Conservation (phyloP, 1,140 invertebrate genomes). For the Hylyphantes graminicola region DNA sequence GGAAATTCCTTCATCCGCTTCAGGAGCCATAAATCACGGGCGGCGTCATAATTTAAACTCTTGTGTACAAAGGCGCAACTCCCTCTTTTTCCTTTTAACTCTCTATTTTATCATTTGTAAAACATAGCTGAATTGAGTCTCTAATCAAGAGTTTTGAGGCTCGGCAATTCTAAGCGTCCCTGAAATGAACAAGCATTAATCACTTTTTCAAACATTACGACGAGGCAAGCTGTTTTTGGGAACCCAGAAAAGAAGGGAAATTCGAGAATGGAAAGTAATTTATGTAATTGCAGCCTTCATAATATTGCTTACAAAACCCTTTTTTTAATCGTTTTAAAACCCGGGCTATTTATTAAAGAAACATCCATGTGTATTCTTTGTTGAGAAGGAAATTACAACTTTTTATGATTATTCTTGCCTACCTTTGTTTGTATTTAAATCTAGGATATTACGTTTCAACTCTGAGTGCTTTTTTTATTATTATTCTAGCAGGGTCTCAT, state of each 20-base stretch:
- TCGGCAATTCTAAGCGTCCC: background rate
- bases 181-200: conserved; percentile 43
- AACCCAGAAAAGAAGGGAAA: conserved; percentile 8
- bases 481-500: conserved; percentile 17
- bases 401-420: conserved; percentile 30
- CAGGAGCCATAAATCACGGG: background rate
- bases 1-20: background rate
- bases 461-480: background rate
- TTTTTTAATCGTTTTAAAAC: conserved; percentile 41
- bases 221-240: conserved; percentile 38
- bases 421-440: conserved; percentile 30
- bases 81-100: background rate
- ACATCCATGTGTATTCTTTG: conserved; percentile 34
- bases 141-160: conserved; percentile 27
- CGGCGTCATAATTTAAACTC: conserved; percentile 19
- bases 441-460: conserved; percentile 30
- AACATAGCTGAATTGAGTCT: conserved; percentile 28
- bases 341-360: conserved; percentile 38
- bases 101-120: conserved; percentile 30
- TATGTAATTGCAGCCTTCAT: conserved; percentile 47
- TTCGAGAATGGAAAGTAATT: conserved; percentile 30
- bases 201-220: conserved; percentile 39
- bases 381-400: conserved; percentile 47
- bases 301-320: conserved; percentile 41
- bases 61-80: background rate